These are phyloP conservation scores for Penaeus vannamei DNA, from an alignment of 1,140 invertebrate genomes.

Conservation along the genomic window DNA sequence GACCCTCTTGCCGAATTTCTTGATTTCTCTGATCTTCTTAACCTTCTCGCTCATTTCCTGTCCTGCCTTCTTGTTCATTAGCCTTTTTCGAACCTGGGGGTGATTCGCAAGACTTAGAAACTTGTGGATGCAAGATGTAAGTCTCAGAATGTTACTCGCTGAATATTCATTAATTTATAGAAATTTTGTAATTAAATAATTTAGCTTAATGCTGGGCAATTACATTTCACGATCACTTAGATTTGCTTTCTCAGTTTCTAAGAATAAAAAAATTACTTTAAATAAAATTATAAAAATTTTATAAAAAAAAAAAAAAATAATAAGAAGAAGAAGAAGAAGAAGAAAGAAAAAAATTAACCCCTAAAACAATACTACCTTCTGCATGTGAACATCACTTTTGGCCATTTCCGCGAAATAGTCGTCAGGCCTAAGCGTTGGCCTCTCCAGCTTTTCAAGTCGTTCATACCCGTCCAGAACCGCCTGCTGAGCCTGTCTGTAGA, in stretches of 20 bases:
- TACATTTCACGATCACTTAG: too few species aligned
- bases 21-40: slow-evolving; percentile 88
- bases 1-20: slow-evolving; percentile 93
- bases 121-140: not conserved
- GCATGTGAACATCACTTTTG: slow-evolving; percentile 98
- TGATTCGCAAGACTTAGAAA: not conserved
- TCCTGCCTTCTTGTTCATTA: slow-evolving; percentile 87
- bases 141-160: not conserved
- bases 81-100: slow-evolving; percentile 81
- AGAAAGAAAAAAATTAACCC: not conserved
- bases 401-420: slow-evolving; percentile 99
- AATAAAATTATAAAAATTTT: too few species aligned
- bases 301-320: too few species aligned
- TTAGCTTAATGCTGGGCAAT: too few species aligned
- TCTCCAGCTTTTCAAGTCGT: slow-evolving; percentile 81
- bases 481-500: slow-evolving; percentile 91
- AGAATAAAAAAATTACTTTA: too few species aligned
- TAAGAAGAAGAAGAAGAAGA: too few species aligned
- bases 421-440: slow-evolving; percentile 88
- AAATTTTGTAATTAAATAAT: too few species aligned
- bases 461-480: slow-evolving; percentile 83
- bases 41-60: slow-evolving; percentile 91
- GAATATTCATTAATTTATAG: too few species aligned
- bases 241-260: too few species aligned
- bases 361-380: slow-evolving; percentile 78